Evolutionary conservation across 2,113 vertebrate genomes (phyloP).

Genomic region (Proterorhinus semilunaris): DNA sequence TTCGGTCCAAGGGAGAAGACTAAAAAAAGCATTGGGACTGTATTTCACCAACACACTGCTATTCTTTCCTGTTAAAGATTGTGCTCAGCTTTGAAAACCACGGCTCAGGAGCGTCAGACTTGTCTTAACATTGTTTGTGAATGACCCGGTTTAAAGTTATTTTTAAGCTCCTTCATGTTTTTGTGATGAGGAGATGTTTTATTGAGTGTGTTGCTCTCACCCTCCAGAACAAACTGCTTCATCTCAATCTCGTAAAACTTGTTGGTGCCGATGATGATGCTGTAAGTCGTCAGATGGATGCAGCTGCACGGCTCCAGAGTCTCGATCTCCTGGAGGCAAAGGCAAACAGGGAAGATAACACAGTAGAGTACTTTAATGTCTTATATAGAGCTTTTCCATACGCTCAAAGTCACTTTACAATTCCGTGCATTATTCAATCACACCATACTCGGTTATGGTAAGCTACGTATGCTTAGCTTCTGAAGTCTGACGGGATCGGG

Average conservation of each 20-base stretch:
- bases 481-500: no score
- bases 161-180: not conserved
- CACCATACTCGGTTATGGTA: no score
- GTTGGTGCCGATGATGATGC: constrained; percentile 97
- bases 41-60: no score
- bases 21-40: no score
- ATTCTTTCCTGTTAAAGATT: no score
- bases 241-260: constrained; percentile 99
- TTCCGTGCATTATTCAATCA: no score
- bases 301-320: constrained; percentile 98
- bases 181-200: not conserved
- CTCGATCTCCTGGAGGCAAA: constrained; percentile 87
- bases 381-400: no score
- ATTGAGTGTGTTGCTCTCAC: constrained; percentile 66
- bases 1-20: no score
- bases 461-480: no score
- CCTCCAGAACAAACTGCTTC: constrained; percentile 97
- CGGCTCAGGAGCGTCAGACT: not conserved
- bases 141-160: not conserved
- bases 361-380: not conserved
- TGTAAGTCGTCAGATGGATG: constrained; percentile 95
- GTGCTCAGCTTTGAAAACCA: not conserved
- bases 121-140: not conserved
- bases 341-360: not conserved
- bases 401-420: no score